A percentile compares a stretch with the other conserved stretches of the same genome.
These are phyloP conservation scores for Heterotilapia buettikoferi DNA, from an alignment of 2,113 vertebrate species.

Conservation along the genomic window DNA sequence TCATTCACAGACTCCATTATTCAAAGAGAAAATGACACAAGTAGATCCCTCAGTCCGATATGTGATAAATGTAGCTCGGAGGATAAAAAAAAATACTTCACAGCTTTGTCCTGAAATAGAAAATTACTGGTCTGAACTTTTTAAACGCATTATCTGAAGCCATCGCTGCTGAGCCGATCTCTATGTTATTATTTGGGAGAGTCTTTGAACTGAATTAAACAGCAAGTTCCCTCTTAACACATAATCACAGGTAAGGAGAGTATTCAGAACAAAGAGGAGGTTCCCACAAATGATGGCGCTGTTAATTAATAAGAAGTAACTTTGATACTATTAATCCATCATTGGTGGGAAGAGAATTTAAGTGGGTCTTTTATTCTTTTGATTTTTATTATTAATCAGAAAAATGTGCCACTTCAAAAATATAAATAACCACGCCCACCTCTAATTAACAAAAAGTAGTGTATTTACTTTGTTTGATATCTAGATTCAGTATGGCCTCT, in stretches of 20 bases:
- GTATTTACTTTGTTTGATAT: neutral
- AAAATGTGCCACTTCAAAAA: neutral
- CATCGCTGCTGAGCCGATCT: neutral
- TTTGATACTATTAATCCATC: neutral
- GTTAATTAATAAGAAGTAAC: neutral
- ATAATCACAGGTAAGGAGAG: neutral
- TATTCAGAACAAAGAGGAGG: neutral
- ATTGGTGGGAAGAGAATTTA: neutral
- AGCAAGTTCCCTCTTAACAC: neutral
- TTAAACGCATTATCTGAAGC: neutral
- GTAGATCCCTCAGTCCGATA: neutral
- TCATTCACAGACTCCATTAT: constrained; percentile 53
- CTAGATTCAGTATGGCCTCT: neutral
- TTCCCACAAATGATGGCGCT: neutral
- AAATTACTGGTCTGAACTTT: constrained; percentile 13
- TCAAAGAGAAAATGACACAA: constrained; percentile 44
- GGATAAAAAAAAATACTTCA: constrained; percentile 13
- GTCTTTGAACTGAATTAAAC: neutral
- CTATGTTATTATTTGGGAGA: neutral
- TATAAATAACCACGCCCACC: neutral
- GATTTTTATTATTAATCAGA: neutral
- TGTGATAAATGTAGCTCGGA: constrained; percentile 43
- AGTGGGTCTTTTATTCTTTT: neutral
- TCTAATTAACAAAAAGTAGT: neutral
- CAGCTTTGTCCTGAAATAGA: constrained; percentile 22